These are phyloP conservation scores for Chrysogorgia sp. DNA, from an alignment of 92 coral and sea anemone species.

Conservation along the genomic window DNA sequence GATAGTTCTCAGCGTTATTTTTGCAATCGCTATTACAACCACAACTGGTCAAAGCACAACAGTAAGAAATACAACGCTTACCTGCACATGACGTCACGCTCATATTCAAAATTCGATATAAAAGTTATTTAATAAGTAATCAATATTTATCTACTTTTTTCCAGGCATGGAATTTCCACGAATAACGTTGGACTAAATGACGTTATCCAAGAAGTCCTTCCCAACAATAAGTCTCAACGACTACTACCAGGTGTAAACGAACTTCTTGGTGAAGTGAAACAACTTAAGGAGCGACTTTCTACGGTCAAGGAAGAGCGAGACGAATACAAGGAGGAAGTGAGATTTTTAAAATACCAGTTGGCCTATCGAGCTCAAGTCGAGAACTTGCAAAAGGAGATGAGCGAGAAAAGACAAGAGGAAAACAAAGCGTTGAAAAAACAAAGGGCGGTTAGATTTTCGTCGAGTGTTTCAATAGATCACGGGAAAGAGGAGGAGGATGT, in stretches of 20 bases:
- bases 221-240: conserved; percentile 16
- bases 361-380: conserved; percentile 76
- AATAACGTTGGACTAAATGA: conserved; percentile 19
- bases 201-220: conserved; percentile 16
- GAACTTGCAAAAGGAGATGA: conserved; percentile 52
- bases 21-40: too few relatives aligned
- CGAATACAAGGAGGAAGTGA: conserved; percentile 71
- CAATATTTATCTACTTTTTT: not conserved
- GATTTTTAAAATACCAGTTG: conserved; percentile 73
- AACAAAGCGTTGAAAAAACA: conserved; percentile 3
- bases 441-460: conserved; percentile 44
- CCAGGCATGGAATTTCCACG: conserved; percentile 23
- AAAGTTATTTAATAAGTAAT: too few relatives aligned
- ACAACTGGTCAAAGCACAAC: too few relatives aligned
- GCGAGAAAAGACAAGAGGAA: conserved; percentile 6
- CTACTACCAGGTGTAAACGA: conserved; percentile 34
- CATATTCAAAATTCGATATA: too few relatives aligned
- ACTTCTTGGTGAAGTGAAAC: conserved; percentile 23
- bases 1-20: too few relatives aligned
- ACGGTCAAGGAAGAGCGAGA: conserved; percentile 70
- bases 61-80: too few relatives aligned
- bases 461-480: conserved; percentile 39
- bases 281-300: conserved; percentile 19
- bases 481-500: conserved; percentile 64
- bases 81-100: too few relatives aligned